Base-by-base conservation (phyloP, 2,888 invertebrate genomes). In the Octonoba sinensis region DNA sequence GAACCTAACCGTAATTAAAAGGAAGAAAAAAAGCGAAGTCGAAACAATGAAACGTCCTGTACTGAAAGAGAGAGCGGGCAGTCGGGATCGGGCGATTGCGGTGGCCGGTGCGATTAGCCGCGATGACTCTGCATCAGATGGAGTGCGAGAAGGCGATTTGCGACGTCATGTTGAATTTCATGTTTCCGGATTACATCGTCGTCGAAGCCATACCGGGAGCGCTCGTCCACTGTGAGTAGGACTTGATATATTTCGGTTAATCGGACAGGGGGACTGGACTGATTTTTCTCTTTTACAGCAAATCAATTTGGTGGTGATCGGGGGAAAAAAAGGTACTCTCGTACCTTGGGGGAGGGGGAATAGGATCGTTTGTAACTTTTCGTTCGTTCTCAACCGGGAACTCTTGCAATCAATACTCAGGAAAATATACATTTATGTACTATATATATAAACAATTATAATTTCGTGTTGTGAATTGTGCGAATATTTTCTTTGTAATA, bases 131-230 rank as follows among this genome's bases (percentile, higher is more conserved):
- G 57, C 27, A 67, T 11, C 22, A 56, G 51, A 24, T 67, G 60
- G 67, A 59, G 44, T 73, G 44, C 59, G 74, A 65, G 57, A 44
- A n/a, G 46, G 70, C 46, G 24, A 64, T 70, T 22, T 78, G 72
- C 66, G 79, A 79, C 56, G 79, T 79, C n/a, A 49, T 81, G 64
- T 70, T 81, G 47, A 74, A 81, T 60, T 81, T 81, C 51, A 74
- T 74, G 70, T 81, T 81, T 57, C 73, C 81, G 47, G 81, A 81
- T 59, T 81, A 64, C n/a, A 65, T 81, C 47, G 27, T 81, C n/a
- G 81, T 74, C 24, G 81, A 81, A 67, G 81, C 81, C 15, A 70
- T 81, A 24, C 81, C 81, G 13, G 81, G 81, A 56, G 46, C 74
- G 15, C 46, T 81, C 4, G 47, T 81, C 20, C 81, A 81, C 66